Evolutionary conservation across 2,113 vertebrate genomes (phyloP).

Genomic region (Cebidichthys violaceus): DNA sequence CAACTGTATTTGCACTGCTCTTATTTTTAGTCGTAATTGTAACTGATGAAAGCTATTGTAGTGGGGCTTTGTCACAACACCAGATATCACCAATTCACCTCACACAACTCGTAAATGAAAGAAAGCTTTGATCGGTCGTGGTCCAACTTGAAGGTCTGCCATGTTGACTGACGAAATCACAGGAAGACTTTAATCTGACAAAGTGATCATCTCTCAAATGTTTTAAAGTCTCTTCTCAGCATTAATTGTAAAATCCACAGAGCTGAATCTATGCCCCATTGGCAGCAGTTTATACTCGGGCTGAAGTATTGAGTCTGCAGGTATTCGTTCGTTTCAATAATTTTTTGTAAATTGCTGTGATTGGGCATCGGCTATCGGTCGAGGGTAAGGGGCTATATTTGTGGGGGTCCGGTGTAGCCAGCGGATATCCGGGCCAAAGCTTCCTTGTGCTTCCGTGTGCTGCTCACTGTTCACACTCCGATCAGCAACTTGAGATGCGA

Average conservation of each 20-base stretch:
- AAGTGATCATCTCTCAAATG: not conserved
- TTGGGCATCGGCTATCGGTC: too few species aligned
- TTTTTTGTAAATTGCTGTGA: constrained; percentile 33
- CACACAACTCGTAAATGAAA: too few species aligned
- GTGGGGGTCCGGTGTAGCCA: too few species aligned
- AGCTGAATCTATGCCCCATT: not conserved
- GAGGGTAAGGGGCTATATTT: too few species aligned
- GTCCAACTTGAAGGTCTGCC: too few species aligned
- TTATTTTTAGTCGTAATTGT: not conserved
- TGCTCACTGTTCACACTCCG: too few species aligned
- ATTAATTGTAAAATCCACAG: not conserved
- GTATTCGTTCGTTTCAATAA: constrained; percentile 44
- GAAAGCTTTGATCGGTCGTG: too few species aligned
- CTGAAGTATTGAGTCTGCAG: constrained; percentile 20
- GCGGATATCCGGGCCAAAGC: too few species aligned
- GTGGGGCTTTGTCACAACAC: not conserved
- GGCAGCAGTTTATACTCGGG: constrained; percentile 12
- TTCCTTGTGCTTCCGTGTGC: too few species aligned
- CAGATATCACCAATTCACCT: not conserved
- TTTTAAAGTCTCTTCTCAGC: not conserved
- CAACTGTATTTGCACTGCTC: not conserved
- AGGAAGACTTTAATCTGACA: not conserved
- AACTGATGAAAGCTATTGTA: constrained; percentile 18
- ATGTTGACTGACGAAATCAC: not conserved
- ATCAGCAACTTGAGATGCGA: too few species aligned